Conservation (phyloP, 2,888 invertebrate species). For the Ophonus ardosiacus region DNA sequence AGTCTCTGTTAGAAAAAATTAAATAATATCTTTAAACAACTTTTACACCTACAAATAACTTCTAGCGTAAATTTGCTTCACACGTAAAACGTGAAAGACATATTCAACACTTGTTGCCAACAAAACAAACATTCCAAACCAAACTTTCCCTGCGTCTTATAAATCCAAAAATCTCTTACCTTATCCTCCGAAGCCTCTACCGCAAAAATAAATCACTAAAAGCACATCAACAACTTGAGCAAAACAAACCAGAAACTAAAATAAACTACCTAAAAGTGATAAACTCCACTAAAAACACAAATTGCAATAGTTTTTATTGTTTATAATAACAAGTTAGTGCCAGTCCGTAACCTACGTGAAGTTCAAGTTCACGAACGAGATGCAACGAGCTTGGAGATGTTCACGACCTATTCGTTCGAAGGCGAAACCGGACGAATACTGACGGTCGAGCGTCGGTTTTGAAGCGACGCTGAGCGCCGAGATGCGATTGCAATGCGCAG, state of each 20-base stretch:
- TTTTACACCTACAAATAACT: neutral
- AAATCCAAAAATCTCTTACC: constrained; percentile 23
- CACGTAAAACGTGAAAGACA: constrained; percentile 13
- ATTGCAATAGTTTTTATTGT: neutral
- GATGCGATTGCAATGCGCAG: neutral
- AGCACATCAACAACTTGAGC: constrained; percentile 12
- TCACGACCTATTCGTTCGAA: neutral
- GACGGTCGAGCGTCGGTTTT: neutral
- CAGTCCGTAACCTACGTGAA: neutral
- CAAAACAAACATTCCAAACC: constrained; percentile 1
- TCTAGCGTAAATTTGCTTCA: neutral
- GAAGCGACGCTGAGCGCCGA: constrained; percentile 6
- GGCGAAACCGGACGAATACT: constrained; percentile 17
- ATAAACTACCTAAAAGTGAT: constrained; percentile 3
- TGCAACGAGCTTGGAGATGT: neutral
- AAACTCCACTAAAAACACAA: constrained; percentile 4
- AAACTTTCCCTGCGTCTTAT: neutral
- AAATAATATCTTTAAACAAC: neutral
- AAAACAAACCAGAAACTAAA: neutral
- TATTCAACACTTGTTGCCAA: constrained; percentile 44
- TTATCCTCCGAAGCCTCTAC: neutral
- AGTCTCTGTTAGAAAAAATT: neutral
- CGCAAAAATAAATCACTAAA: constrained; percentile 24
- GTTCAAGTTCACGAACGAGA: constrained; percentile 1
- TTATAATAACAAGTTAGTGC: neutral